Percentiles rank a stretch among this genome's conserved stretches.
Conservation (phyloP, 1,140 invertebrate genomes). For the Halesus radiatus region DNA sequence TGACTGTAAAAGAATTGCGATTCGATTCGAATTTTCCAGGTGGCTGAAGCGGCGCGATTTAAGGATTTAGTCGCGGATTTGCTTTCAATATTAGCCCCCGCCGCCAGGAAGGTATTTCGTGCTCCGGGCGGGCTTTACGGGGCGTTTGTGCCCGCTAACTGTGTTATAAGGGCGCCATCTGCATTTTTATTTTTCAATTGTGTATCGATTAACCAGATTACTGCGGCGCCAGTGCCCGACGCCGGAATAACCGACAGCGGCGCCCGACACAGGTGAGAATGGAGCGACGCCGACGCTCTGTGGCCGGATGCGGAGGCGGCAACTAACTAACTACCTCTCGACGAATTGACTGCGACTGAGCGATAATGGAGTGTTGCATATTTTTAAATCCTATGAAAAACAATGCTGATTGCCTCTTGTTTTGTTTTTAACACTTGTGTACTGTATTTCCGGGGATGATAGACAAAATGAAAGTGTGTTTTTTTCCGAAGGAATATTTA, state of each 20-base stretch:
- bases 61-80: constrained; percentile 72
- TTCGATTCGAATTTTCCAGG: constrained; percentile 65
- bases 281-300: constrained; percentile 56
- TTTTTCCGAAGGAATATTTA: too few relatives aligned
- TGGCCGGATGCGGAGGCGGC: constrained; percentile 59
- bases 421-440: neutral
- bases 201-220: constrained; percentile 71
- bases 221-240: constrained; percentile 64
- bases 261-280: constrained; percentile 58
- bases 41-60: constrained; percentile 69
- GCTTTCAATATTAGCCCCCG: constrained; percentile 72
- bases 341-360: constrained; percentile 58
- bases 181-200: constrained; percentile 74
- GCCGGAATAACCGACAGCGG: constrained; percentile 66
- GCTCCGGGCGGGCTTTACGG: constrained; percentile 62
- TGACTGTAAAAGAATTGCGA: constrained; percentile 56
- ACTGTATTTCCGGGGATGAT: too few relatives aligned
- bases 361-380: constrained; percentile 44
- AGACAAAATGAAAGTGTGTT: too few relatives aligned
- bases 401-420: neutral
- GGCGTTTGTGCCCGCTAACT: constrained; percentile 68
- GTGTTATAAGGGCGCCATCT: constrained; percentile 68
- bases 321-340: constrained; percentile 7
- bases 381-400: neutral
- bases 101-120: constrained; percentile 58